phyloP scores from a whole-genome alignment of 2,797 vertebrate genomes.

The Spizella passerina region DNA sequence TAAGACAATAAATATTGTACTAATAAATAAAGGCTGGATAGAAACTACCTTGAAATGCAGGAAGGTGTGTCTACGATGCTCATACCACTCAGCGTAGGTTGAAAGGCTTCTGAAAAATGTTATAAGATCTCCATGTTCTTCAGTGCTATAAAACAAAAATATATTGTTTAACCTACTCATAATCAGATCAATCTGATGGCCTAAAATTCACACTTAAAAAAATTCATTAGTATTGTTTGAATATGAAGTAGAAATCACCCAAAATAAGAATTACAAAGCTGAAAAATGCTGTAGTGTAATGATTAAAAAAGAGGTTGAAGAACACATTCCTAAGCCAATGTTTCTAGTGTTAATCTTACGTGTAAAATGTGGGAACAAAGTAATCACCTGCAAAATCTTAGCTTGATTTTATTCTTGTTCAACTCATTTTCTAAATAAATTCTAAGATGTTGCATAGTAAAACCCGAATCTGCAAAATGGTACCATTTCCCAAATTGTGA shows the following conservation, averaged over 20 bases:
- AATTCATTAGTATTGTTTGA: neutral
- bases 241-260: neutral
- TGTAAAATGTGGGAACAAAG: neutral
- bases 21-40: neutral
- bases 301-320: neutral
- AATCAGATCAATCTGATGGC: neutral
- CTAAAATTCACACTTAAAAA: neutral
- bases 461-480: neutral
- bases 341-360: neutral
- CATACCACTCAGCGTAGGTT: slow-evolving; percentile 80
- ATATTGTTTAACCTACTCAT: neutral
- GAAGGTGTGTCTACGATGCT: slow-evolving; percentile 82
- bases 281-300: neutral
- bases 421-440: neutral
- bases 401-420: neutral
- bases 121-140: slow-evolving; percentile 80
- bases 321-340: neutral
- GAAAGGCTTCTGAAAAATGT: slow-evolving; percentile 87
- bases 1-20: neutral
- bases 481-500: neutral
- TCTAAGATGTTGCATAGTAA: neutral
- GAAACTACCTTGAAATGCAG: slow-evolving; percentile 87
- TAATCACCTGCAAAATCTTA: neutral
- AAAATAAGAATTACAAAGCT: neutral
- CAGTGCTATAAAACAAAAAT: slow-evolving; percentile 74